A percentile compares a stretch with the other conserved stretches of the same genome.
Evolutionary conservation across 2,888 invertebrate genomes (phyloP).

Genomic region (Dolichopus griseipennis): DNA sequence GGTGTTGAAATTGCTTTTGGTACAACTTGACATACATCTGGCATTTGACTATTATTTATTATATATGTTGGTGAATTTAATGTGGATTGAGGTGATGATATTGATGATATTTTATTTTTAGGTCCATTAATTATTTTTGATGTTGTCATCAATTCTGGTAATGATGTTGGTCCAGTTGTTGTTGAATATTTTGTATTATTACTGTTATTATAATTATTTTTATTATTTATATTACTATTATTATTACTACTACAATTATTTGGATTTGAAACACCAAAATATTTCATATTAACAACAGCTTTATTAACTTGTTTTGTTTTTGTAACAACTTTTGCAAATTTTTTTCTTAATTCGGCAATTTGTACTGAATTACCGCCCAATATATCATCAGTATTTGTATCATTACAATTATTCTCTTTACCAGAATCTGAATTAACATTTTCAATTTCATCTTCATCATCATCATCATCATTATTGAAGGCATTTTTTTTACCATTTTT

Average conservation of each 20-base stretch:
- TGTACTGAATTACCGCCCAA: not conserved
- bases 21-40: slow-evolving; percentile 22
- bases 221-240: not conserved
- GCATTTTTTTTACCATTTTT: too few species aligned
- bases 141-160: not conserved
- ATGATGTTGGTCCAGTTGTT: not conserved
- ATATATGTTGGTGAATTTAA: not conserved
- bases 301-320: not conserved
- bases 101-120: too few species aligned
- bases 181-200: not conserved
- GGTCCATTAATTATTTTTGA: not conserved
- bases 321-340: slow-evolving; percentile 1
- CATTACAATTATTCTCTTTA: slow-evolving; percentile 31
- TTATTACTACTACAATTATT: not conserved
- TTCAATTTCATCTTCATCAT: slow-evolving; percentile 11
- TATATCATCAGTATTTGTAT: not conserved
- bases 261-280: not conserved
- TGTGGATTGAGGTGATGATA: not conserved
- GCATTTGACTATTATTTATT: slow-evolving; percentile 14
- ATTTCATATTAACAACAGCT: slow-evolving; percentile 1
- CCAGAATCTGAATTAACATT: slow-evolving; percentile 33
- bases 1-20: slow-evolving; percentile 14
- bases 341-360: not conserved
- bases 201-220: not conserved
- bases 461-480: slow-evolving; percentile 5